Base-by-base conservation (phyloP, 2,888 invertebrate species). In the Empis livida region DNA sequence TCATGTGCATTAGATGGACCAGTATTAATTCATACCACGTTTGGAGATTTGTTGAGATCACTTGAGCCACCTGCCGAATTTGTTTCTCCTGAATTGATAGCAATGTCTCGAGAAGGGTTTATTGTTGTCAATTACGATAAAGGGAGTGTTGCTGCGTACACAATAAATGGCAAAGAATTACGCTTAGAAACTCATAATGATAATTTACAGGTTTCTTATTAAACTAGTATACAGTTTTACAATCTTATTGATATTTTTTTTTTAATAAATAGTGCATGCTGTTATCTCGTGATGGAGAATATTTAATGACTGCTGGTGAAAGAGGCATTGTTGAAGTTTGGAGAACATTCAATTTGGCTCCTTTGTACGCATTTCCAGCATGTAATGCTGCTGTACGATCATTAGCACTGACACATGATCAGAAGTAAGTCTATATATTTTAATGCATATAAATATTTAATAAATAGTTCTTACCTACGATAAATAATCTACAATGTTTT, bases 311-410 rank as follows among this genome's bases (percentile, higher is more conserved):
- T 57, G 97, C 94, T 54, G 96, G 96, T 14, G 94, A 93, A 66
- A 88, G 86, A 63, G 97, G 97, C 54, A 89, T 95, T 57, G 96
- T 97, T 57, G 94, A 96, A 74, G 94, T 99, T 54, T 95, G 96
- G 94, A 80, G 97, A 65, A 92, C 96, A 47, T 94, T 93, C 74
- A 96, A 95, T 63, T 80, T 99, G 59, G 91, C 94, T 57, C 82
- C 95, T 58, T 80, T 99, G 13, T 97, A 99, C 73, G 93, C 96
- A 56, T 99, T 94, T 76, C 97, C 96, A 61, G 88, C 92, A 50
- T 93, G 94, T 72, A 95, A 95, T 73, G 90, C 92, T 72, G 85
- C 91, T 64, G 90, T 97, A 56, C 78, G 88, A 58, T 92, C 94
- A 46, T 78, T 99, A 55, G 95, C 97, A 54, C 81, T 99, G 57